Percentiles rank a stretch among this genome's conserved stretches.
phyloP scores from a whole-genome alignment of 2,113 vertebrate genomes.

The Lanius collurio region DNA sequence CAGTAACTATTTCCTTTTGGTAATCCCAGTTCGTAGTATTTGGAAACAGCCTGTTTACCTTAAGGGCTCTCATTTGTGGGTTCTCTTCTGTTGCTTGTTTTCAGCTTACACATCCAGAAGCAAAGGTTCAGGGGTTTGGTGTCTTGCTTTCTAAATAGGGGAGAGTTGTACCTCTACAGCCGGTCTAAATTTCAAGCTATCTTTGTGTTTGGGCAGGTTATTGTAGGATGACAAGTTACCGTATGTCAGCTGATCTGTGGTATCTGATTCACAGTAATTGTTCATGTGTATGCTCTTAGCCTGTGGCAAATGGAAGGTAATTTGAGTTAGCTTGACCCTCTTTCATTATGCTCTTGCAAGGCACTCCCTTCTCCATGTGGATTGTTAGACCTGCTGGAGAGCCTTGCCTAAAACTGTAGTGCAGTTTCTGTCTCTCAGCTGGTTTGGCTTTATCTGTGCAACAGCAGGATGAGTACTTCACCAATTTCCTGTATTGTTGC shows the following conservation, averaged over 20 bases:
- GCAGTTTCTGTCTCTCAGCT: slow-evolving; percentile 12
- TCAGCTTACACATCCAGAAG: not conserved
- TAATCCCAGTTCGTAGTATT: not conserved
- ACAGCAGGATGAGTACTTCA: not conserved
- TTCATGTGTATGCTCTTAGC: slow-evolving; percentile 43
- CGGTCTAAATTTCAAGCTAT: not conserved
- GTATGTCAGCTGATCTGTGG: slow-evolving; percentile 59
- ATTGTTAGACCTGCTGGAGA: slow-evolving; percentile 27
- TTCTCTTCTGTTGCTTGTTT: not conserved
- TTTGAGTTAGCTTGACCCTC: slow-evolving; percentile 58
- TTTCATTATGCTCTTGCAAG: slow-evolving; percentile 27
- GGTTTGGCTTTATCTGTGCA: not conserved
- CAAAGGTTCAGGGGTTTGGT: not conserved
- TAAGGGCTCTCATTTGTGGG: not conserved
- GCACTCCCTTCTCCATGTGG: slow-evolving; percentile 24
- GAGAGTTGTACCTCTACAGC: not conserved
- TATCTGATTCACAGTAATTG: slow-evolving; percentile 61
- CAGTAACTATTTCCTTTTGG: slow-evolving; percentile 11
- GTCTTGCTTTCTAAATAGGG: not conserved
- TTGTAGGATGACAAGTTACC: slow-evolving; percentile 47
- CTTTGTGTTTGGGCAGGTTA: slow-evolving; percentile 38
- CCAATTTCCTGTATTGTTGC: not conserved
- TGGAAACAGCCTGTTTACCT: not conserved
- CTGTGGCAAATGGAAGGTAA: slow-evolving; percentile 61
- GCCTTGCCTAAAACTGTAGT: not conserved